Evolutionary conservation across 2,888 invertebrate species (phyloP).

Genomic region (Coenonympha arcania): DNA sequence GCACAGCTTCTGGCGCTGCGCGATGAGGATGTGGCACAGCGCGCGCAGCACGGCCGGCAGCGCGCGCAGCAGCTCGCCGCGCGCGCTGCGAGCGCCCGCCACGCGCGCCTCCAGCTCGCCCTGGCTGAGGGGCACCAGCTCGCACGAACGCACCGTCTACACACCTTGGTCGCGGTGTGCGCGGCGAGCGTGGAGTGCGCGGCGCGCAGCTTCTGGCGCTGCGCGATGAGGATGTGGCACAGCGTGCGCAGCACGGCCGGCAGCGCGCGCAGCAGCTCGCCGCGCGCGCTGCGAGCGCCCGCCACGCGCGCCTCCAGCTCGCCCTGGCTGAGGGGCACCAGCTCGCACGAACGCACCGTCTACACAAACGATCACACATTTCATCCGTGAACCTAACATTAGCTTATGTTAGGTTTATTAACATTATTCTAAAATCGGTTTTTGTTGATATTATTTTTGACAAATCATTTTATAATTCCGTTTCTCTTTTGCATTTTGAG

Average conservation of each 20-base stretch:
- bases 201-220: constrained; percentile 82
- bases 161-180: constrained; percentile 24
- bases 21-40: constrained; percentile 65
- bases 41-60: constrained; percentile 71
- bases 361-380: too few relatives aligned
- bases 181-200: constrained; percentile 69
- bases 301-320: constrained; percentile 54
- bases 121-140: constrained; percentile 83
- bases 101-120: constrained; percentile 61
- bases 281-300: constrained; percentile 47
- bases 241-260: constrained; percentile 70
- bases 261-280: constrained; percentile 75
- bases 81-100: constrained; percentile 40
- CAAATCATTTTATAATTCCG: too few relatives aligned
- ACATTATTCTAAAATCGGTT: too few relatives aligned
- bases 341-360: constrained; percentile 79
- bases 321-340: constrained; percentile 83
- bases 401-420: too few relatives aligned
- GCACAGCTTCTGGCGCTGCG: constrained; percentile 80
- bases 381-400: too few relatives aligned
- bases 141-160: constrained; percentile 80
- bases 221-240: constrained; percentile 67
- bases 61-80: constrained; percentile 75
- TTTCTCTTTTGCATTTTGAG: too few relatives aligned
- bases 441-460: too few relatives aligned